Evolutionary conservation across 1,140 invertebrate species (phyloP).

Genomic region (Telenomus remus): DNA sequence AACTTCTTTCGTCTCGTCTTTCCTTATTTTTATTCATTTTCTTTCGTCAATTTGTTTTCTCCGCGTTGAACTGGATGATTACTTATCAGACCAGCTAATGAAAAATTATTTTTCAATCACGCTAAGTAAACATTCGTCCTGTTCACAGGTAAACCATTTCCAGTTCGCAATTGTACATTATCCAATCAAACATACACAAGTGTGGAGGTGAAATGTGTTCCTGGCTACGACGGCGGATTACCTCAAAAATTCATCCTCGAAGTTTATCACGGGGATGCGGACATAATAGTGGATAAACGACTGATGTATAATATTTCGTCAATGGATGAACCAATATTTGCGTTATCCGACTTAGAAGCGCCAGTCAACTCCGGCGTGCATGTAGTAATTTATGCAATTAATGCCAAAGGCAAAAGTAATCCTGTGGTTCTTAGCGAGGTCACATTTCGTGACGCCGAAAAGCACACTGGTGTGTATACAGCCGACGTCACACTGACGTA

Average conservation of each 20-base stretch:
- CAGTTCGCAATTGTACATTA: constrained; percentile 84
- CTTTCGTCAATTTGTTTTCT: background rate
- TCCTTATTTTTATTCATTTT: too few species aligned
- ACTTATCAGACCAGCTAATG: background rate
- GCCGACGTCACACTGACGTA: too few species aligned
- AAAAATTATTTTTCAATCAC: background rate
- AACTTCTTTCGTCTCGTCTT: constrained; percentile 23
- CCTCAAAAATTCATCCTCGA: constrained; percentile 88
- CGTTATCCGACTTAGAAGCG: constrained; percentile 82
- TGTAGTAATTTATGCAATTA: constrained; percentile 84
- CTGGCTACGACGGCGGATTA: constrained; percentile 90
- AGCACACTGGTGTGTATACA: constrained; percentile 80
- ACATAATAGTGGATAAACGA: constrained; percentile 63
- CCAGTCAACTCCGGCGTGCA: constrained; percentile 81
- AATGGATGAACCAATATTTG: constrained; percentile 80
- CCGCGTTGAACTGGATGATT: background rate
- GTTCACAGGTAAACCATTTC: constrained; percentile 81
- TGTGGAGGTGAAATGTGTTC: constrained; percentile 83
- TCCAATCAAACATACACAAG: constrained; percentile 83
- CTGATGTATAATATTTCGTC: constrained; percentile 82
- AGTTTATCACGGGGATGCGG: constrained; percentile 80
- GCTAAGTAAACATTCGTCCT: too few species aligned
- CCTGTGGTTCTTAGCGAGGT: constrained; percentile 83
- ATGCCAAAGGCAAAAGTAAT: constrained; percentile 85
- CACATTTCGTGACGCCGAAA: constrained; percentile 86